Evolutionary conservation across 2,113 vertebrate species (phyloP), one percentile per base, ranked within the genome.

Genomic region (Halichoeres trimaculatus): DNA sequence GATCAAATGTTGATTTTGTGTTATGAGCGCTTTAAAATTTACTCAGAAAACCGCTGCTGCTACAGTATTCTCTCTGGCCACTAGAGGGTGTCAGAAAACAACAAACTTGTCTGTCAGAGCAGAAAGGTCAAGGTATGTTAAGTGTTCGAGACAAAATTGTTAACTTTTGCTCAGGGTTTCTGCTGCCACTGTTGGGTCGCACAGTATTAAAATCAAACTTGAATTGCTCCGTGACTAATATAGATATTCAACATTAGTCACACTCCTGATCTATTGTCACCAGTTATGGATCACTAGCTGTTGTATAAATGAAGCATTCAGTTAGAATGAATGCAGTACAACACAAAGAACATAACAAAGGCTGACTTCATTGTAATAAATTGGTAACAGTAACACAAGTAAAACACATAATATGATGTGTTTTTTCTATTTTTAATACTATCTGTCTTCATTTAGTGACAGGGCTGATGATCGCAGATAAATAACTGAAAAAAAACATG

Each of bases 11-110:
- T 43, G 65, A 58, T 81, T 70, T 53, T 56, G 10, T 8, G 1
- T 41, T 1, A 4, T 10, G 50, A 47, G 23, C 10, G 47, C 0
- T 40, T 24, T 24, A 54, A 2, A 35, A 8, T 1, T 52, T 38
- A 50, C 55, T 2, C 7, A 58, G 38, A 58, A 62, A 61, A 38
- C 5, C 26, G 17, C 8, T 65, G 35, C 20, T 48, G 19, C 3
- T 2, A 22, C 34, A 65, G 10, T 70, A 9, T 41, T 47, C 23
- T 5, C 8, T 30, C 12, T 69, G 50, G 53, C 80, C 86, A 50
- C 51, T 81, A 85, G 86, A 74, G 74, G 90, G 85, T 62, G 8
- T 48, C 69, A 55, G 23, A 26, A 51, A 4, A 47, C 78, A 58
- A 38, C 17, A 43, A 70, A 47, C 35, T 13, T 56, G 0, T 13